Conservation (phyloP, 2,888 invertebrate species). For the Eupithecia subumbrata region DNA sequence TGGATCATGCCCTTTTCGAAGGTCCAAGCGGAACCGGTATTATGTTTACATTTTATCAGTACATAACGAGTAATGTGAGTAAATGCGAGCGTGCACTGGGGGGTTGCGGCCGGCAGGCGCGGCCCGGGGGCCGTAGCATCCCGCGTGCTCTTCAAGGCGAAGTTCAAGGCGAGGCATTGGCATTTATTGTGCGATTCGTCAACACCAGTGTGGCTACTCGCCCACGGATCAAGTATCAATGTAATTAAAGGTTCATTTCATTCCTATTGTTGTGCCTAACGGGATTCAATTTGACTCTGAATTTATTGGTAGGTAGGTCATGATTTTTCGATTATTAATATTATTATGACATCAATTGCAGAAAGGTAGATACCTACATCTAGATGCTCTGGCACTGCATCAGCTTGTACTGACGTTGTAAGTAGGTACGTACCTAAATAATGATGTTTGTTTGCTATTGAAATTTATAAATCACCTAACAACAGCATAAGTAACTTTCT, state of each 20-base stretch:
- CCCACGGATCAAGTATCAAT: conserved; percentile 32
- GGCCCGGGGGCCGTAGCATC: conserved; percentile 62
- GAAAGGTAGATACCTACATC: background rate
- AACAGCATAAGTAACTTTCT: conserved; percentile 16
- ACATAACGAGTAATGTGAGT: conserved; percentile 48
- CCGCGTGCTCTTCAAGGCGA: conserved; percentile 66
- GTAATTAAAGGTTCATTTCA: conserved; percentile 43
- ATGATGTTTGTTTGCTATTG: background rate
- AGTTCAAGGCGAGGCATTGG: conserved; percentile 82
- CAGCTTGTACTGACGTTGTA: background rate
- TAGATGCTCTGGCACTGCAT: background rate
- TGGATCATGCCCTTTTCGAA: conserved; percentile 70
- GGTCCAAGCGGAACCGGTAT: conserved; percentile 67
- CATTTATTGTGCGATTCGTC: conserved; percentile 80
- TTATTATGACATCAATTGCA: background rate
- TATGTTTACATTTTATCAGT: conserved; percentile 57
- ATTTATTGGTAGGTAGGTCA: background rate
- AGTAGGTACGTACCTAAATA: background rate
- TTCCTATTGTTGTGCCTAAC: conserved; percentile 45
- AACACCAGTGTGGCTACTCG: conserved; percentile 57
- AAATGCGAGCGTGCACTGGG: conserved; percentile 44
- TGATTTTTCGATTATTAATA: background rate
- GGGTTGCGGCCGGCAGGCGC: conserved; percentile 52
- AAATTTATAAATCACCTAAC: conserved; percentile 19
- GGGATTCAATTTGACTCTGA: conserved; percentile 34